Conservation (phyloP, 2,888 invertebrate species). For the Cephus nigrinus region DNA sequence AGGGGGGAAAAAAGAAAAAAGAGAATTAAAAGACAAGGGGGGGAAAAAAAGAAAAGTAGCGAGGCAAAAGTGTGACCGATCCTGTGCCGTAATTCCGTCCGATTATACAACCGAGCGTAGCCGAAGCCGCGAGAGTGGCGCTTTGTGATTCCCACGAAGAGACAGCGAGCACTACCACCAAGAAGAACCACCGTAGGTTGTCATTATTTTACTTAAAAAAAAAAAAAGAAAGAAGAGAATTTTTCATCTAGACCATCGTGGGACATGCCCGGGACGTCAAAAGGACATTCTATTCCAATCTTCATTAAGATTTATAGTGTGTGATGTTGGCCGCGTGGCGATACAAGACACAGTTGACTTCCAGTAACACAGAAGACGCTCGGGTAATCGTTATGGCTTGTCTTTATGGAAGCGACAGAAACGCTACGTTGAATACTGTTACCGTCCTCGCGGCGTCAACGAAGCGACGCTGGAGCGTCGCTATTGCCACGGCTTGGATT, state of each 20-base stretch:
- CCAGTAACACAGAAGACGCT: background rate
- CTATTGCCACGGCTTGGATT: background rate
- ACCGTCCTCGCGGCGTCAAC: conserved; percentile 8
- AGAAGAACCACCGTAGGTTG: background rate
- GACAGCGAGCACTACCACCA: background rate
- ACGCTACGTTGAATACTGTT: background rate
- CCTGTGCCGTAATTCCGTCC: conserved; percentile 15
- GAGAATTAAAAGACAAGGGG: background rate
- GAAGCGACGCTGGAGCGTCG: conserved; percentile 6
- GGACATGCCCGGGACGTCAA: background rate
- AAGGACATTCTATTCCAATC: background rate
- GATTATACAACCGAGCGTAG: conserved; percentile 5
- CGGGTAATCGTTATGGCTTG: background rate
- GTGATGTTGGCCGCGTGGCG: background rate
- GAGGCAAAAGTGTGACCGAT: conserved; percentile 24
- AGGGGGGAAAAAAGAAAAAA: background rate
- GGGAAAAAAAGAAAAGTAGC: background rate
- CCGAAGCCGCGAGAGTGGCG: background rate
- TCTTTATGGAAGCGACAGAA: background rate
- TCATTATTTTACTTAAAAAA: background rate
- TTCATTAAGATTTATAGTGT: background rate
- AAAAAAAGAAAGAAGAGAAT: background rate
- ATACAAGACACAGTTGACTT: background rate
- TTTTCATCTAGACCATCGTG: background rate
- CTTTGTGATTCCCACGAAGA: background rate